These are phyloP conservation scores for Caenorhabditis uteleia DNA, from an alignment of 2,888 invertebrate species.

Conservation along the genomic window DNA sequence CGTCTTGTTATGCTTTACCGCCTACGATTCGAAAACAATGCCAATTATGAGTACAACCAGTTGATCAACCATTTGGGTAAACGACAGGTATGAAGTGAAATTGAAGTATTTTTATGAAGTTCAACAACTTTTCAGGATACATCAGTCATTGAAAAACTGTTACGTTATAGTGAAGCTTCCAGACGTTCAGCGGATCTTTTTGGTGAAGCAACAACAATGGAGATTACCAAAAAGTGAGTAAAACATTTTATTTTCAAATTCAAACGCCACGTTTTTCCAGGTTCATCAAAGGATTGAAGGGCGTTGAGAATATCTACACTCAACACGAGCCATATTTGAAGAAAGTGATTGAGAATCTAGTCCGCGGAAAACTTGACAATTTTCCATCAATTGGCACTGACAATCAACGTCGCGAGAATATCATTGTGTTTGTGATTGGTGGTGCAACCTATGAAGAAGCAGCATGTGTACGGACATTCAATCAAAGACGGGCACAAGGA, in stretches of 20 bases:
- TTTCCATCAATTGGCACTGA: conserved; percentile 54
- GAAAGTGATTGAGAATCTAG: conserved; percentile 82
- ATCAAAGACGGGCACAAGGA: conserved; percentile 33
- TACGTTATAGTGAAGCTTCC: conserved; percentile 78
- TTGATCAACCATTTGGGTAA: conserved; percentile 81
- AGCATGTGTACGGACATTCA: conserved; percentile 39
- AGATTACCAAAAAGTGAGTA: conserved; percentile 84
- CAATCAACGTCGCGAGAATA: conserved; percentile 80
- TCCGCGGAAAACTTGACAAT: conserved; percentile 76
- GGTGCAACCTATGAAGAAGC: conserved; percentile 80
- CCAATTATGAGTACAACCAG: conserved; percentile 82
- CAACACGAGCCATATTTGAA: conserved; percentile 91
- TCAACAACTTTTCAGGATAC: conserved; percentile 9
- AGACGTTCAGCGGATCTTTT: conserved; percentile 83
- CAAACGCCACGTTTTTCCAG: conserved; percentile 17
- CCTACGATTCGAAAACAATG: conserved; percentile 88
- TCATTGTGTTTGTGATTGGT: conserved; percentile 95
- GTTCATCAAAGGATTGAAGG: conserved; percentile 76
- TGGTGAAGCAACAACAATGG: conserved; percentile 82
- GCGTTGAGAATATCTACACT: conserved; percentile 98
- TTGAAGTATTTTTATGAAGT: background rate
- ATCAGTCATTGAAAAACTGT: conserved; percentile 42
- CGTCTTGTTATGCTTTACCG: conserved; percentile 91
- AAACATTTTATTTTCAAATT: background rate
- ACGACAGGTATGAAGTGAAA: too few relatives aligned